Conservation (phyloP, 30 jellyfish, hydroid and myxozoan species). For the Hydra vulgaris region DNA sequence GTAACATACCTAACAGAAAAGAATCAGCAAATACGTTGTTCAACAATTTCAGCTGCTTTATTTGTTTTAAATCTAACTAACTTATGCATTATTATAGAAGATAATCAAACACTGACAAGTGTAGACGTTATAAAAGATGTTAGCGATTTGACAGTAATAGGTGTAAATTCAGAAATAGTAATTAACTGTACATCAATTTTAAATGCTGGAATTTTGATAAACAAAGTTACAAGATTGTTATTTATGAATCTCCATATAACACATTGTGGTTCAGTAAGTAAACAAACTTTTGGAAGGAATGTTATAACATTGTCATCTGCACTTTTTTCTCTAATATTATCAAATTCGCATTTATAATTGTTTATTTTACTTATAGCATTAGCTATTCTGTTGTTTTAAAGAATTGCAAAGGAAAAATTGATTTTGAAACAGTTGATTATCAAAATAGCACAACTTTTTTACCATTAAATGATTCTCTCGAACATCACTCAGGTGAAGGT, state of each 20-base stretch:
- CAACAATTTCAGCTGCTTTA: slow-evolving; percentile 1
- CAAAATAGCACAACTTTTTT: not conserved
- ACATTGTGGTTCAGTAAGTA: not conserved
- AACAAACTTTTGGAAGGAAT: not conserved
- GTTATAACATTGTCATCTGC: not conserved
- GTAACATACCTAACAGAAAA: no score
- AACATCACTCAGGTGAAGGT: slow-evolving; percentile 22
- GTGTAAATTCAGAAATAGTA: not conserved
- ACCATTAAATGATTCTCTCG: not conserved
- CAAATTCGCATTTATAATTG: not conserved
- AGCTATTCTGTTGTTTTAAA: slow-evolving; percentile 13
- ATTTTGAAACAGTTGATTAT: not conserved
- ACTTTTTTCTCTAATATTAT: not conserved
- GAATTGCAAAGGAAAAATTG: slow-evolving; percentile 3
- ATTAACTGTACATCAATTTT: not conserved
- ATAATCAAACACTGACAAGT: not conserved
- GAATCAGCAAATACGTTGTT: not conserved
- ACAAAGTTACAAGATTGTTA: not conserved
- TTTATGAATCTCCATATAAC: not conserved
- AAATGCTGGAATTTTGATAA: not conserved
- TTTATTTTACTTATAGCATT: not conserved
- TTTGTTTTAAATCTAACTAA: not conserved
- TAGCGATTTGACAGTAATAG: not conserved
- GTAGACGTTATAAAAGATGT: not conserved
- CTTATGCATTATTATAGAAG: not conserved